Evolutionary conservation across 2,888 invertebrate genomes (phyloP).

Genomic region (Polymixis flavicincta): DNA sequence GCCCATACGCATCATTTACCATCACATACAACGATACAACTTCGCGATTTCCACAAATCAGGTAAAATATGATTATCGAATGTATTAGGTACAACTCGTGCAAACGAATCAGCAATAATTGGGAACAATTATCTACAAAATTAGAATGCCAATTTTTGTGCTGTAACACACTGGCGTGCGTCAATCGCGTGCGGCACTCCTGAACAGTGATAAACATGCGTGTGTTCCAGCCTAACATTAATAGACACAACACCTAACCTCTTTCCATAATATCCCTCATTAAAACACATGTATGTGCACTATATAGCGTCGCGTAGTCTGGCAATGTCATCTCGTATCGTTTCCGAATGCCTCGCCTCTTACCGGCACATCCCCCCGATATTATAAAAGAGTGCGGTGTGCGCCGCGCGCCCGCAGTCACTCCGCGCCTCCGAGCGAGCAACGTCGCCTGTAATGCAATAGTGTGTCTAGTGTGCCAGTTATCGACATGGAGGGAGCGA

Average conservation of each 20-base stretch:
- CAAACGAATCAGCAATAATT: conserved; percentile 50
- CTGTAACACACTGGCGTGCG: conserved; percentile 45
- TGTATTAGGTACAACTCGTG: conserved; percentile 18
- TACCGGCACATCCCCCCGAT: conserved; percentile 86
- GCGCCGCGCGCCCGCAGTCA: conserved; percentile 89
- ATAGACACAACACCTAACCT: conserved; percentile 58
- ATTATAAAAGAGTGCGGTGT: conserved; percentile 83
- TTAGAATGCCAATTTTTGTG: conserved; percentile 54
- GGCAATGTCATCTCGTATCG: conserved; percentile 85
- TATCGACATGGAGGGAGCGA: conserved; percentile 84
- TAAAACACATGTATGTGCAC: conserved; percentile 47
- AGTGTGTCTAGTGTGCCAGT: conserved; percentile 76
- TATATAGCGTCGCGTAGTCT: conserved; percentile 76
- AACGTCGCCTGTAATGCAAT: conserved; percentile 84
- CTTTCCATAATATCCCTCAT: conserved; percentile 60
- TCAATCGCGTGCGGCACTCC: conserved; percentile 60
- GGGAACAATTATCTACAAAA: conserved; percentile 49
- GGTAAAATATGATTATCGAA: conserved; percentile 39
- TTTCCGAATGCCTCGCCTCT: conserved; percentile 85
- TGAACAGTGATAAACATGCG: conserved; percentile 45
- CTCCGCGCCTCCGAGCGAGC: conserved; percentile 83
- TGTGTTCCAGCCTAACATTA: conserved; percentile 50
- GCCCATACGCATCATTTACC: conserved; percentile 33
- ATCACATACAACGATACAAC: conserved; percentile 36
- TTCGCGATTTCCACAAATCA: conserved; percentile 54